These are phyloP conservation scores for Buphagus erythrorhynchus DNA, from an alignment of 2,797 vertebrate species.

Conservation along the genomic window DNA sequence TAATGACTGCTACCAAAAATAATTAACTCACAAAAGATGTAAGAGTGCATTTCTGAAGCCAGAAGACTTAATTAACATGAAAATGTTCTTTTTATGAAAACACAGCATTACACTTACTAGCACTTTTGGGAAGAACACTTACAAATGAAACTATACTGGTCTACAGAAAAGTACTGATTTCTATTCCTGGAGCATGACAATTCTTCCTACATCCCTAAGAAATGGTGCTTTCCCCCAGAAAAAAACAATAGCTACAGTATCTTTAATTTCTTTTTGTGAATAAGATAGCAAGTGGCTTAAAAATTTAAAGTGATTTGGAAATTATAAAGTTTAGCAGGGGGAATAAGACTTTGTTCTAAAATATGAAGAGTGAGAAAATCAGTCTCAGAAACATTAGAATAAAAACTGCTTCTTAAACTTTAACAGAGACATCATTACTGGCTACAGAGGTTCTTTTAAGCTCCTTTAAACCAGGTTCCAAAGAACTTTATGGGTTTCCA, in stretches of 20 bases:
- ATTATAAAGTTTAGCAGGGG: neutral
- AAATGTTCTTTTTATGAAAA: neutral
- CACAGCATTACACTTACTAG: neutral
- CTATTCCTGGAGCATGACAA: neutral
- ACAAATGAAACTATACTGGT: neutral
- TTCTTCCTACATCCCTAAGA: neutral
- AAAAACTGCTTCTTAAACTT: neutral
- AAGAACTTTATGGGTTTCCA: neutral
- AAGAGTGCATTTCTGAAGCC: neutral
- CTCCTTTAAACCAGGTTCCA: neutral
- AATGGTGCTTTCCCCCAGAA: accelerated
- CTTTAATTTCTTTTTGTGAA: neutral
- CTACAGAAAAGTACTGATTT: neutral
- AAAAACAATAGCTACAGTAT: neutral
- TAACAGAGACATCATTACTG: neutral
- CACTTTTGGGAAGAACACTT: neutral
- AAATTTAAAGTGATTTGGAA: neutral
- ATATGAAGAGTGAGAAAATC: neutral
- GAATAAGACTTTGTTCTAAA: neutral
- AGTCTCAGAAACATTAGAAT: neutral
- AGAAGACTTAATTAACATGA: neutral
- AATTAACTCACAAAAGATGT: neutral
- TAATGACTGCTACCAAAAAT: neutral
- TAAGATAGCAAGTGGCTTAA: neutral
- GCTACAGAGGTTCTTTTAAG: neutral